Evolutionary conservation across 2,888 invertebrate species (phyloP).

Genomic region (Ectemnius lituratus): DNA sequence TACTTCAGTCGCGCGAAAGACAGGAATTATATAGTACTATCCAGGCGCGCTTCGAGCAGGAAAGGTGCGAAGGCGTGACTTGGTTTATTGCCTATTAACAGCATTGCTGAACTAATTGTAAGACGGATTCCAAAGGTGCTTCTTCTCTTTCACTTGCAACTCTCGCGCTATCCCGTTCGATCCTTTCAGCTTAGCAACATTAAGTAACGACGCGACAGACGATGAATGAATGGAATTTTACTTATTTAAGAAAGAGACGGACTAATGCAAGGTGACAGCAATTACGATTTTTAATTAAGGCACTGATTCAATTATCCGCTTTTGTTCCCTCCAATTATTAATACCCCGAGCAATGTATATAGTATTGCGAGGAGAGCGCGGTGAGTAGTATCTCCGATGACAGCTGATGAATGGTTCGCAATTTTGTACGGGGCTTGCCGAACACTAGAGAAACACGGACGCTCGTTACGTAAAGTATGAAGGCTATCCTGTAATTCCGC

Average conservation of each 20-base stretch:
- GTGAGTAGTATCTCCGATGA: conserved; percentile 33
- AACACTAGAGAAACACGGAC: conserved; percentile 36
- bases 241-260: conserved; percentile 48
- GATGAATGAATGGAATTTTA: conserved; percentile 65
- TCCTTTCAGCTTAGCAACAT: conserved; percentile 27
- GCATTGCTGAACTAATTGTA: too few relatives aligned
- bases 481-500: conserved; percentile 30
- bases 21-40: too few relatives aligned
- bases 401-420: conserved; percentile 54
- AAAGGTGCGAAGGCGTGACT: too few relatives aligned
- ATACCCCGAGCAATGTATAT: conserved; percentile 32
- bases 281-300: conserved; percentile 69
- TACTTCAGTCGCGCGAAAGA: too few relatives aligned
- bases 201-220: conserved; percentile 55
- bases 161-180: not conserved
- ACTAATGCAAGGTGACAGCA: conserved; percentile 49
- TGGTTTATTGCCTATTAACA: too few relatives aligned
- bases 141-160: conserved; percentile 20
- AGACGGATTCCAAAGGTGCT: too few relatives aligned
- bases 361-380: conserved; percentile 1
- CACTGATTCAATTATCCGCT: conserved; percentile 62
- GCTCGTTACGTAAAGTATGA: conserved; percentile 33
- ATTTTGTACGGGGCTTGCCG: conserved; percentile 47
- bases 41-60: too few relatives aligned
- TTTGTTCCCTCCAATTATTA: conserved; percentile 63